phyloP scores from a whole-genome alignment of 2,797 vertebrate genomes.

The Rhincodon typus region DNA sequence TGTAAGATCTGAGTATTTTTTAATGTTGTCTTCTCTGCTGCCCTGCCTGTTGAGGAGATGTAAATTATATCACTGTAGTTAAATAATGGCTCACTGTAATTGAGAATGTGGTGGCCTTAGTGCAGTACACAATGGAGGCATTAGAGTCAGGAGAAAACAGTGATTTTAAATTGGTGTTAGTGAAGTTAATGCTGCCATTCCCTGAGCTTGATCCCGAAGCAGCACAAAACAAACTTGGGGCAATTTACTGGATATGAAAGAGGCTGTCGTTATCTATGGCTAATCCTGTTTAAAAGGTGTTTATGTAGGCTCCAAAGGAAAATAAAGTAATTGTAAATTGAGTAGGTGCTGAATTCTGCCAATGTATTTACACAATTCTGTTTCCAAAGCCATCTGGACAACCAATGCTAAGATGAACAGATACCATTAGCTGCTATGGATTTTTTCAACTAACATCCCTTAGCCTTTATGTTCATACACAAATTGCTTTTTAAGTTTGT shows the following conservation, averaged over 20 bases:
- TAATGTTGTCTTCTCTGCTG: too few species aligned
- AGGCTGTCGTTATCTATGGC: background rate
- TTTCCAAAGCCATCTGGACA: background rate
- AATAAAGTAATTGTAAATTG: background rate
- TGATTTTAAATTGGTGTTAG: background rate
- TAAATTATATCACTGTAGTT: too few species aligned
- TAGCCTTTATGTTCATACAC: background rate
- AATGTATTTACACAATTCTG: background rate
- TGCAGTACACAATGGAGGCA: background rate
- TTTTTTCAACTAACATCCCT: background rate
- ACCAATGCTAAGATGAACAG: background rate
- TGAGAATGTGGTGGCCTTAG: too few species aligned
- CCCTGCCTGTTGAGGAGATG: too few species aligned
- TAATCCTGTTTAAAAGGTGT: background rate
- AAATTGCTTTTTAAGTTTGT: background rate
- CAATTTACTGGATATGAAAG: background rate
- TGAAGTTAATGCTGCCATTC: background rate
- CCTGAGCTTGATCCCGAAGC: background rate
- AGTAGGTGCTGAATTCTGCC: background rate
- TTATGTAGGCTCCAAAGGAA: background rate
- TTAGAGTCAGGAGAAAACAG: too few species aligned
- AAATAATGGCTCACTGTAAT: too few species aligned
- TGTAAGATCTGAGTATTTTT: too few species aligned
- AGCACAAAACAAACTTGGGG: background rate
- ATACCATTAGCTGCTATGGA: background rate